Evolutionary conservation across 2,888 invertebrate genomes (phyloP).

Genomic region (Drosophila pseudotalamancana): DNA sequence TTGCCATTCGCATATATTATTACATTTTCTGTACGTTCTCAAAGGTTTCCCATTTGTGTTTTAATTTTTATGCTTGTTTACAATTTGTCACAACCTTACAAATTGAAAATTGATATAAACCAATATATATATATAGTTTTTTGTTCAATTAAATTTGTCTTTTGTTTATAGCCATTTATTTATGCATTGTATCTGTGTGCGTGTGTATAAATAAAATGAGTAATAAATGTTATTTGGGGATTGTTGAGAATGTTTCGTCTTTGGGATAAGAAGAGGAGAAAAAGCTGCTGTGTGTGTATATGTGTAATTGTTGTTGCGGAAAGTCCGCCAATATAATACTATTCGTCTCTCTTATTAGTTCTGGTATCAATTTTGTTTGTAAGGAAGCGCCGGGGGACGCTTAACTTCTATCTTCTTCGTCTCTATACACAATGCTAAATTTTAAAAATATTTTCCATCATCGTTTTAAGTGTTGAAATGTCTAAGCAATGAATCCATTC

Average conservation of each 20-base stretch:
- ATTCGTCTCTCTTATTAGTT: conserved; percentile 39
- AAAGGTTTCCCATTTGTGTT: conserved; percentile 65
- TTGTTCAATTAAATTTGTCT: conserved; percentile 55
- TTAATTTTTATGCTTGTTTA: conserved; percentile 82
- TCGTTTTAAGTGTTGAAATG: conserved; percentile 64
- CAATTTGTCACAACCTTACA: conserved; percentile 85
- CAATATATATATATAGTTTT: conserved; percentile 71
- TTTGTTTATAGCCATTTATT: conserved; percentile 39
- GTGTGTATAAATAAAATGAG: conserved; percentile 29
- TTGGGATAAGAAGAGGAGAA: conserved; percentile 10
- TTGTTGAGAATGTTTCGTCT: conserved; percentile 34
- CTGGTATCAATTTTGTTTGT: conserved; percentile 68
- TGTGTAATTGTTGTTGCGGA: conserved; percentile 51
- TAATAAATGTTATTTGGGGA: conserved; percentile 11
- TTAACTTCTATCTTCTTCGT: conserved; percentile 43
- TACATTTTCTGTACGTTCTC: conserved; percentile 68
- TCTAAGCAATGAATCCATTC: conserved; percentile 44
- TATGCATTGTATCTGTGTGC: conserved; percentile 15
- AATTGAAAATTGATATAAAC: conserved; percentile 84
- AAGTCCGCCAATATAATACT: conserved; percentile 65
- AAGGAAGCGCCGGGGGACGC: conserved; percentile 63
- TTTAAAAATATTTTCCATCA: conserved; percentile 73
- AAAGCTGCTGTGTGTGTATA: conserved; percentile 26
- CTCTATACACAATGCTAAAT: conserved; percentile 78
- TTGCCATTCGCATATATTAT: conserved; percentile 75